Base-by-base conservation (phyloP, 2,113 vertebrate genomes). In the Isichthys henryi region DNA sequence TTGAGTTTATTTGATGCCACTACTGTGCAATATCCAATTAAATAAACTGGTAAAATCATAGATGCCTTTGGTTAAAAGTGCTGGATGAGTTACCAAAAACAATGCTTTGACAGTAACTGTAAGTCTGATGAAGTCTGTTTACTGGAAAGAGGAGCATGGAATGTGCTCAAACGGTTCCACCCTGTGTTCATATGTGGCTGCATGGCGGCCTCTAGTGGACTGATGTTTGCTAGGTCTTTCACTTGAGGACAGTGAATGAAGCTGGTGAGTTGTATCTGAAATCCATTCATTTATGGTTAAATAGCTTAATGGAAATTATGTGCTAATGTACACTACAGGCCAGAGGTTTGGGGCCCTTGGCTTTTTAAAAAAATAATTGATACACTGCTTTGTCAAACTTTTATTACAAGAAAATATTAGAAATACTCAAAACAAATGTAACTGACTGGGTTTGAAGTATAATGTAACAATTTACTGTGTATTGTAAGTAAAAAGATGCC, bases 191-290 rank as follows among this genome's bases (percentile, higher is more conserved):
- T 43, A 17, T 9, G 3, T 48, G 23, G 80, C 80, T 86, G 45
- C 21, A 46, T 58, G 88, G 87, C 53, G 74, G 86, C 89, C 86
- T 58, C 88, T 91, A 70, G 46, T 92, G 90, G 88, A 53, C 13
- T 50, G 31, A 86, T 86, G 10, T 82, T 35, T 46, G 10, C 31
- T 77, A 89, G 56, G 8, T 15, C 86, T 85, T 90, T 94, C 94
- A 90, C 91, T 92, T 31, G 53, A 91, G 83, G 94, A 94, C 92
- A 95, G 19, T 82, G 77, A 82, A 45, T 39, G 17, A 82, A 82
- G 77, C 39, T 39, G 31, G 17, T 45, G 77, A 82, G 19, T 46
- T 21, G 43, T 19, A 82, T 19, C 77, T 35, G 17, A 15, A 82
- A 43, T 45, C 0, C 27, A 74, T 31, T 74, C 27, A 17, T 82